Evolutionary conservation across 2,797 vertebrate species (phyloP), one percentile per base, ranked within the genome.

Genomic region (Anabacerthia variegaticeps): DNA sequence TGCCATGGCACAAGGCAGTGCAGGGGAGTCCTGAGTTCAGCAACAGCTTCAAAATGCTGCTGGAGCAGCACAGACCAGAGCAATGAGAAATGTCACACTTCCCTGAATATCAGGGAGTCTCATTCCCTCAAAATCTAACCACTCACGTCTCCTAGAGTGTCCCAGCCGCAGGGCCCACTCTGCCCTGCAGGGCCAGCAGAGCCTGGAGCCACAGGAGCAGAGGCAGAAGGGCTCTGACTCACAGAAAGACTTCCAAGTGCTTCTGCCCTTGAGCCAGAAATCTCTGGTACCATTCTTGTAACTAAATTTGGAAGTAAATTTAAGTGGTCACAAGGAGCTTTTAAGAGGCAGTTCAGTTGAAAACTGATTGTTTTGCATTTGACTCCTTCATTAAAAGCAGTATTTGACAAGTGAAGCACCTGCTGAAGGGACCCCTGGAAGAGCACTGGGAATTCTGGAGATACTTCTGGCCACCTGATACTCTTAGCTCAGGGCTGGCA

Each of bases 401-500:
- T 12, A 6, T 23, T 36, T 36, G n/a, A n/a, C 32, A 23, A 85
- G 30, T 6, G 52, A 44, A 88, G 51, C 43, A 9, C 9, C 8
- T 36, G 46, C 51, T 21, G 19, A 55, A 71, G 32, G 41, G 13
- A 49, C 10, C 30, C 7, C 1, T 5, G 36, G 19, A 24, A 20
- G 14, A 66, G 30, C 69, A 5, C 19, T 43, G 48, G 41, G n/a
- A 63, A 22, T 55, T 65, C 52, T 21, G 17, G 32, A 17, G 12
- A 10, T 1, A 3, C 10, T 58, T 76, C 8, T 85, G 66, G 16
- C 21, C 49, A 9, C 32, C 27, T 0, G 0, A 6, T 8, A 5
- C 14, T 43, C 32, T 10, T 6, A 43, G 52, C 43, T 32, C 41
- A 61, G 28, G 27, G 46, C 27, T 77, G 59, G 10, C n/a, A 56